Conservation (phyloP, 2,797 vertebrate genomes). For the Chloroceryle inda region DNA sequence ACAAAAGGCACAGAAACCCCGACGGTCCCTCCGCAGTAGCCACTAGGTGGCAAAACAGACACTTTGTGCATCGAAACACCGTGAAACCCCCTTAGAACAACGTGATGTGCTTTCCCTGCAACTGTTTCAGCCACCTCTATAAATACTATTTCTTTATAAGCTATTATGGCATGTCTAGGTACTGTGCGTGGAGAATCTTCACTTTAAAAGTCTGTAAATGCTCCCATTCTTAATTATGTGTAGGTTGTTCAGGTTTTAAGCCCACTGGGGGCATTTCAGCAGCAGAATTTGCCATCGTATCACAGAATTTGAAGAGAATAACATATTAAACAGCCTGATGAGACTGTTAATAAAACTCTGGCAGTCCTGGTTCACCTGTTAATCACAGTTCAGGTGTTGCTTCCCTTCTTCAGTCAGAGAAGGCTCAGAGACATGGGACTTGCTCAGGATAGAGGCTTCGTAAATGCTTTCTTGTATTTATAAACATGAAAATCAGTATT, state of each 20-base stretch:
- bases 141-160: neutral
- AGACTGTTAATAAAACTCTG: neutral
- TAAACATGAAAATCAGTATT: neutral
- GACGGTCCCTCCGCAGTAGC: neutral
- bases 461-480: neutral
- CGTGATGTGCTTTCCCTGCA: neutral
- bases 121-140: neutral
- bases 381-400: neutral
- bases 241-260: accelerated
- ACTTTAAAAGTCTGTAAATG: neutral
- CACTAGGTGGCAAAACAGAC: conserved; percentile 61
- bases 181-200: neutral
- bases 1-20: neutral
- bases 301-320: neutral
- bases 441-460: neutral
- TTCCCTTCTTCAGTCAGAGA: neutral
- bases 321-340: accelerated
- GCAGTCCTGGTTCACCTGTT: neutral
- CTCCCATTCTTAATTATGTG: neutral
- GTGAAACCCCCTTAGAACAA: neutral
- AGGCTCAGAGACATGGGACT: neutral
- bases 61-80: accelerated
- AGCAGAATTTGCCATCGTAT: accelerated
- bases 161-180: neutral
- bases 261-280: neutral